Evolutionary conservation across 2,113 vertebrate genomes (phyloP).

Genomic region (Tragelaphus strepsiceros): DNA sequence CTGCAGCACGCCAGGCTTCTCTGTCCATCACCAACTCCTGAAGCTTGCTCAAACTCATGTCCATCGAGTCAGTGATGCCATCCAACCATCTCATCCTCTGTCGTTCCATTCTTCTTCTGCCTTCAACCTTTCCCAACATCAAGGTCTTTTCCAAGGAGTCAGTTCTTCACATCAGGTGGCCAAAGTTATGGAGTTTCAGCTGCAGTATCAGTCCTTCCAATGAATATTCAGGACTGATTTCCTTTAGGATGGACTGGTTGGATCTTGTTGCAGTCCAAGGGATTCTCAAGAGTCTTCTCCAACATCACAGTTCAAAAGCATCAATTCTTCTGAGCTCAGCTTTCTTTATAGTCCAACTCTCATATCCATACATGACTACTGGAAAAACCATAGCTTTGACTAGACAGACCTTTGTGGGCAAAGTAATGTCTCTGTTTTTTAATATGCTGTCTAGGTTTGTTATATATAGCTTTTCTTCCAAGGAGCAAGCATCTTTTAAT

Average conservation of each 20-base stretch:
- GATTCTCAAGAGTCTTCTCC: not conserved
- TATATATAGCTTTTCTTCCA: not conserved
- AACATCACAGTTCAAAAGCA: not conserved
- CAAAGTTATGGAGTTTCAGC: not conserved
- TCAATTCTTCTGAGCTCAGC: not conserved
- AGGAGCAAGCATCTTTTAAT: not conserved
- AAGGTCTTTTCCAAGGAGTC: not conserved
- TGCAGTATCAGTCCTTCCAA: not conserved
- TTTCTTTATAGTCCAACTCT: not conserved
- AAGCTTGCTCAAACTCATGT: not conserved
- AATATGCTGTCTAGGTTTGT: not conserved
- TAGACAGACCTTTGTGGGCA: not conserved
- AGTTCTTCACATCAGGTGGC: not conserved
- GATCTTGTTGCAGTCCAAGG: not conserved
- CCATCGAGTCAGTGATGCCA: fast-evolving
- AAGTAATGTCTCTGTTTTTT: not conserved
- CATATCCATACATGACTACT: not conserved
- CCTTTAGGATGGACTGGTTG: not conserved
- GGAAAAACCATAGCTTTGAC: not conserved
- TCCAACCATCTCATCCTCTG: not conserved
- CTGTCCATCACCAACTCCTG: not conserved
- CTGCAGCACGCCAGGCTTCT: not conserved
- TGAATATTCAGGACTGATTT: not conserved
- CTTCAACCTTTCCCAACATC: not conserved
- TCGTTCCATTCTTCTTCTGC: not conserved